Percentiles rank a stretch among this genome's conserved stretches.
Conservation (phyloP, 1,140 invertebrate species). For the Diabrotica undecimpunctata region DNA sequence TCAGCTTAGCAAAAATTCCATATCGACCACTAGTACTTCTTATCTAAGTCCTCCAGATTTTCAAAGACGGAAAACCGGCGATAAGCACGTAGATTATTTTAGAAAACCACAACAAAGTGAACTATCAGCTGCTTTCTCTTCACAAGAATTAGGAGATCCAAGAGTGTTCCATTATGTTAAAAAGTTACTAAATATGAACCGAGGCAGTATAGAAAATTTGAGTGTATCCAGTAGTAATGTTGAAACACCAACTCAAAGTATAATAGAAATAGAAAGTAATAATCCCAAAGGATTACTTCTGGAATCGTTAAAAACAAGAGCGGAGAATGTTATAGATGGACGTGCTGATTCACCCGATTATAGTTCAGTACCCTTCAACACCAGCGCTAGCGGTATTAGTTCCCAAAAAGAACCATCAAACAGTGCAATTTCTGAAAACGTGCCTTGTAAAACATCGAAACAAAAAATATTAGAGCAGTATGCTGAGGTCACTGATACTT, state of each 20-base stretch:
- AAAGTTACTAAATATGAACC: conserved; percentile 51
- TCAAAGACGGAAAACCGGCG: conserved; percentile 17
- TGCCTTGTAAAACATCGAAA: conserved; percentile 23
- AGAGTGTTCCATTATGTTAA: conserved; percentile 50
- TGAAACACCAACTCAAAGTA: conserved; percentile 52
- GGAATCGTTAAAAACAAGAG: neutral
- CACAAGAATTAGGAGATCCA: conserved; percentile 26
- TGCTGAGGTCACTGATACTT: conserved; percentile 52
- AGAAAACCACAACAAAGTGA: conserved; percentile 37
- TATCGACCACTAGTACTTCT: conserved; percentile 39
- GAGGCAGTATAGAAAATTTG: conserved; percentile 50
- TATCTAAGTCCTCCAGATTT: conserved; percentile 44
- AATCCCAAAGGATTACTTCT: conserved; percentile 19
- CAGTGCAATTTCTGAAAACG: conserved; percentile 15
- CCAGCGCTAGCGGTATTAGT: neutral
- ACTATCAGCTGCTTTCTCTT: conserved; percentile 10
- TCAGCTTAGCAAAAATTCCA: conserved; percentile 36
- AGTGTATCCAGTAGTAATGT: conserved; percentile 52
- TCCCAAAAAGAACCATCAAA: neutral
- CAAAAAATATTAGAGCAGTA: conserved; percentile 29
- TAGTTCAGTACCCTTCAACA: conserved; percentile 12
- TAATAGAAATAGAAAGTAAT: conserved; percentile 42
- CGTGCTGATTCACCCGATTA: conserved; percentile 15
- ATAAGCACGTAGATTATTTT: conserved; percentile 24
- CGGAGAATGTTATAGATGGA: conserved; percentile 20